These are phyloP conservation scores for Apolygus lucorum DNA, from an alignment of 1,140 invertebrate genomes.

Conservation along the genomic window DNA sequence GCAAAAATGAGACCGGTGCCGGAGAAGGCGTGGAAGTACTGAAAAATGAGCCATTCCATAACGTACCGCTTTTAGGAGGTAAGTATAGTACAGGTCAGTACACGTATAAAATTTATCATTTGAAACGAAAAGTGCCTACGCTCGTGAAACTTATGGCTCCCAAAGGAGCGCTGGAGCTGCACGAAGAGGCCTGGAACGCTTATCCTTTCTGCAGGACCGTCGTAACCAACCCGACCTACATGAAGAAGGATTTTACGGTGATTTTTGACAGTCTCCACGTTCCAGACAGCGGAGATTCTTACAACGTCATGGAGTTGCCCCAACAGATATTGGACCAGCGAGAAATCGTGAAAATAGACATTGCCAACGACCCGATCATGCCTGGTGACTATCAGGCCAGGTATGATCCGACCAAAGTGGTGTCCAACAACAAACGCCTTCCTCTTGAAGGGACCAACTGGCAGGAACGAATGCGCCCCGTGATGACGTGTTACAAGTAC, in stretches of 20 bases:
- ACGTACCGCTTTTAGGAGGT: slow-evolving; percentile 75
- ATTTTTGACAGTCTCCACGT: slow-evolving; percentile 97
- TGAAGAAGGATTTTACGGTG: slow-evolving; percentile 85
- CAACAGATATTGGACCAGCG: slow-evolving; percentile 75
- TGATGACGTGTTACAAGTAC: slow-evolving; percentile 20
- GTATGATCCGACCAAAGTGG: slow-evolving; percentile 85
- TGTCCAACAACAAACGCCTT: no score
- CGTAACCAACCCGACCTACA: slow-evolving; percentile 91
- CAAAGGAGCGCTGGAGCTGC: slow-evolving; percentile 86
- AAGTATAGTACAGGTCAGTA: slow-evolving; percentile 79
- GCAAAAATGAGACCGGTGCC: slow-evolving; percentile 86
- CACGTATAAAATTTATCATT: slow-evolving; percentile 95
- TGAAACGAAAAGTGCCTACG: slow-evolving; percentile 87
- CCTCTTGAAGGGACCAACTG: slow-evolving; percentile 87
- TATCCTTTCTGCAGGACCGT: slow-evolving; percentile 98
- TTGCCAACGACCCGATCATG: slow-evolving; percentile 7
- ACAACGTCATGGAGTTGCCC: slow-evolving; percentile 86
- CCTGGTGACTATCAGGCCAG: slow-evolving; percentile 60
- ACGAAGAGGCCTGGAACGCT: slow-evolving; percentile 98
- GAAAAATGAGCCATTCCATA: slow-evolving; percentile 89
- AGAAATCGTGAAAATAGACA: slow-evolving; percentile 58
- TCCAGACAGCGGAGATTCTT: slow-evolving; percentile 84
- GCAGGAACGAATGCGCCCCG: slow-evolving; percentile 37
- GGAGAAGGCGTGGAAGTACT: slow-evolving; percentile 97
- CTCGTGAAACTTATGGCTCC: slow-evolving; percentile 86